Evolutionary conservation across 2,888 invertebrate genomes (phyloP), one percentile per base, ranked within the genome.

Genomic region (Cylloceria caligata): DNA sequence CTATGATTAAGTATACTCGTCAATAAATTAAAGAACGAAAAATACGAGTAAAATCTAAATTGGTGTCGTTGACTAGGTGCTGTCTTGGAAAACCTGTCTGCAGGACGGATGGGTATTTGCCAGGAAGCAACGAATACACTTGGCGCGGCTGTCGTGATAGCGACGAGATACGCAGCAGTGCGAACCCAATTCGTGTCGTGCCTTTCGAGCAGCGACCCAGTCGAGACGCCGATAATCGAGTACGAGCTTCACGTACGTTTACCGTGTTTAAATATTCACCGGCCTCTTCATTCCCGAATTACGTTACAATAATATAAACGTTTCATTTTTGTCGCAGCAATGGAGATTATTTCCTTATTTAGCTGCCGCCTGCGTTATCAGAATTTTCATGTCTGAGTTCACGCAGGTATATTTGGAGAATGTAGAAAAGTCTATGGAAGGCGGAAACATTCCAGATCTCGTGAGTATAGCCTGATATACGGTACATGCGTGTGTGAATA

Each of bases 51-150:
- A n/a, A n/a, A n/a, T n/a, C n/a, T n/a, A n/a, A n/a, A 62, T 42
- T 7, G 4, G 2, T 19, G 64, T 77, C 65, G 13, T 45, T 9
- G 30, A 65, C 3, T 39, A 93, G 93, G 96, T 0, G 97, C 97
- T 0, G 97, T 97, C 0, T 93, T 98, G 55, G 98, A 98, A 88
- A 97, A 97, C 86, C 94, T 98, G 86, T 98, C 98, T 0, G 96
- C 96, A 68, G 98, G 98, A 85, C 94, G 97, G 69, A 95, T 97
- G 65, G 96, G 96, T 6, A 97, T 97, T 80, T 96, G 95, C 86
- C 93, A 93, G 85, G 95, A 95, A 91, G 94, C 94, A 75, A 94
- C 95, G 24, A 94, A 95, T 89, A 96, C 96, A 74, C 93, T 97
- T 69, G 94, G 95, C n/a, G 94, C 96, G 85, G 96, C 96, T 11